phyloP scores from a whole-genome alignment of 2,888 invertebrate genomes.

The Limenitis camilla region DNA sequence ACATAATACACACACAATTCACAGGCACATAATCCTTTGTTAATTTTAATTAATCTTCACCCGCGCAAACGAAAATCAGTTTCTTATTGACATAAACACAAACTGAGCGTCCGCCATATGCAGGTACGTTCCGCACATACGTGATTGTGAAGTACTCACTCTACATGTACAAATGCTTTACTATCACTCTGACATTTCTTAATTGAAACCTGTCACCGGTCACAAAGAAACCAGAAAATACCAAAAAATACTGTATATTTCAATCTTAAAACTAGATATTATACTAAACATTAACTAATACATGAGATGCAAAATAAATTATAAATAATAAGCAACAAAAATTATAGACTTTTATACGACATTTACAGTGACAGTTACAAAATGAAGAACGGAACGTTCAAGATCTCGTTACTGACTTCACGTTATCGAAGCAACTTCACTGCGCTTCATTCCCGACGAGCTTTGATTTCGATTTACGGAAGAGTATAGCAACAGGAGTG shows the following conservation, averaged over 20 bases:
- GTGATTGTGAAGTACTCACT: slow-evolving; percentile 30
- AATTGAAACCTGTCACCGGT: slow-evolving; percentile 30
- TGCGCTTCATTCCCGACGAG: slow-evolving; percentile 63
- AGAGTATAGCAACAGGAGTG: slow-evolving; percentile 57
- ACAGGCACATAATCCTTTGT: slow-evolving; percentile 61
- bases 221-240: slow-evolving; percentile 1
- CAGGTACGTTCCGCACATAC: slow-evolving; percentile 63
- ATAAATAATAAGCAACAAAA: neutral
- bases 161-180: slow-evolving; percentile 26
- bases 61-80: slow-evolving; percentile 72
- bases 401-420: slow-evolving; percentile 48
- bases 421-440: slow-evolving; percentile 50
- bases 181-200: slow-evolving; percentile 12
- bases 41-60: slow-evolving; percentile 64
- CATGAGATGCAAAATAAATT: neutral
- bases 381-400: slow-evolving; percentile 46
- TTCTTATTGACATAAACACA: slow-evolving; percentile 75
- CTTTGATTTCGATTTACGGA: slow-evolving; percentile 75
- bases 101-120: slow-evolving; percentile 74
- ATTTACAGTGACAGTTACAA: neutral
- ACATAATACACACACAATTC: slow-evolving; percentile 62
- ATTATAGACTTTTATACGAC: neutral
- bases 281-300: neutral
- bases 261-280: neutral
- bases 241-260: neutral